Conservation (phyloP, 2,113 vertebrate genomes). For the Rhizomys pruinosus region DNA sequence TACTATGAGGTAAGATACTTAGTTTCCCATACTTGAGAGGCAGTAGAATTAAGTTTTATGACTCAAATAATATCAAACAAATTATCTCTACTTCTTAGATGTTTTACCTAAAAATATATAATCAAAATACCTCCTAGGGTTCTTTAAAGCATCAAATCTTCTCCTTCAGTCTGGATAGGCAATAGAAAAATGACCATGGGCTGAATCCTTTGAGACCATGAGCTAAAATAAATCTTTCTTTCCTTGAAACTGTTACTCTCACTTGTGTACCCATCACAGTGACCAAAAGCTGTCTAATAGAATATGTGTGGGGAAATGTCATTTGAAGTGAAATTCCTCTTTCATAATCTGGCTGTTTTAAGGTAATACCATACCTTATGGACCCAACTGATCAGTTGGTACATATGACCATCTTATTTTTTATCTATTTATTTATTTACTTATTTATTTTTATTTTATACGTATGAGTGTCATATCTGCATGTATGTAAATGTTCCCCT, state of each 20-base stretch:
- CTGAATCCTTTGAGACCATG: background rate
- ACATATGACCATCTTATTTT: background rate
- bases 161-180: background rate
- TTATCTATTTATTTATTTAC: too few relatives aligned
- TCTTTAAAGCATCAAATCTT: background rate
- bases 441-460: too few relatives aligned
- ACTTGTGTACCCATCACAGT: background rate
- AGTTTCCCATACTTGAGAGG: too few relatives aligned
- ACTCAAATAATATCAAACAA: background rate
- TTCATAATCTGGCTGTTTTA: background rate
- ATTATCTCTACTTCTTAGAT: background rate
- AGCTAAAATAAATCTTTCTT: background rate
- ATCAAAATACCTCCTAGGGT: background rate
- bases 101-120: background rate
- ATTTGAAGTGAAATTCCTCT: background rate
- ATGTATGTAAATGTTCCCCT: too few relatives aligned
- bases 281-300: background rate
- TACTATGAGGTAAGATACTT: background rate
- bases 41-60: background rate
- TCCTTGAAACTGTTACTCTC: background rate
- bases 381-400: background rate
- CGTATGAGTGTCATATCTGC: too few relatives aligned
- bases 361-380: background rate
- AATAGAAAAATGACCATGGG: background rate
- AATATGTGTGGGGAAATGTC: background rate